Evolutionary conservation across 2,888 invertebrate species (phyloP).

Genomic region (Caenorhabditis virilis): DNA sequence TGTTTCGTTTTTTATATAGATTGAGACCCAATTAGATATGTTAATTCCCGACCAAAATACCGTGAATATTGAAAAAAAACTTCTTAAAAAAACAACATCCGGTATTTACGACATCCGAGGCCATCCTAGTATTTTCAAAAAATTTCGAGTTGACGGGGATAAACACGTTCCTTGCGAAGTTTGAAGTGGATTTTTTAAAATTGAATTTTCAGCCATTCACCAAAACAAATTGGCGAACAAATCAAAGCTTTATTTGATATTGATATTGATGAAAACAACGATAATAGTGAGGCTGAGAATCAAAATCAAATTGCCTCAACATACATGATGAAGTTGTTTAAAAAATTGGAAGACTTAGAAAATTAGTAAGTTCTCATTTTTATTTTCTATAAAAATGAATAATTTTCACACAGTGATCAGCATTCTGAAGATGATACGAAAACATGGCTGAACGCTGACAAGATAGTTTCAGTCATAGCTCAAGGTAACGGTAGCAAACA

Average conservation of each 20-base stretch:
- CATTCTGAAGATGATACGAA: slow-evolving; percentile 20
- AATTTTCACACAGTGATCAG: slow-evolving; percentile 72
- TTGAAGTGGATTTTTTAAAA: no score
- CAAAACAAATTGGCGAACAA: slow-evolving; percentile 18
- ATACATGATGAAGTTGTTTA: slow-evolving; percentile 28
- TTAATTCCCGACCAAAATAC: not conserved
- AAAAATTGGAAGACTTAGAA: slow-evolving; percentile 24
- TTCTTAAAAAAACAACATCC: no score
- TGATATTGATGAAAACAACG: slow-evolving; percentile 13
- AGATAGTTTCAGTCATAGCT: slow-evolving; percentile 21
- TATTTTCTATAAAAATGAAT: not conserved
- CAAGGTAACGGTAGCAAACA: slow-evolving; percentile 4
- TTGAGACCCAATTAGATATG: not conserved
- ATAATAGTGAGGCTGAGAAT: not conserved
- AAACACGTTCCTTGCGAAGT: no score
- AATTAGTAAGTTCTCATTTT: slow-evolving; percentile 10
- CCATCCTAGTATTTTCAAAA: no score
- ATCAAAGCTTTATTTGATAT: slow-evolving; percentile 26
- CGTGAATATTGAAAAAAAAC: no score
- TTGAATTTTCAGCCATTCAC: slow-evolving; percentile 6
- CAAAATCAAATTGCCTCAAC: slow-evolving; percentile 8
- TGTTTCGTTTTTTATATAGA: not conserved
- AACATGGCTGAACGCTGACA: slow-evolving; percentile 27
- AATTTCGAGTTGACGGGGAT: no score
- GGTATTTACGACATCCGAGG: no score